These are phyloP conservation scores for Oithona nana DNA, from an alignment of 2,888 invertebrate genomes.

Conservation along the genomic window DNA sequence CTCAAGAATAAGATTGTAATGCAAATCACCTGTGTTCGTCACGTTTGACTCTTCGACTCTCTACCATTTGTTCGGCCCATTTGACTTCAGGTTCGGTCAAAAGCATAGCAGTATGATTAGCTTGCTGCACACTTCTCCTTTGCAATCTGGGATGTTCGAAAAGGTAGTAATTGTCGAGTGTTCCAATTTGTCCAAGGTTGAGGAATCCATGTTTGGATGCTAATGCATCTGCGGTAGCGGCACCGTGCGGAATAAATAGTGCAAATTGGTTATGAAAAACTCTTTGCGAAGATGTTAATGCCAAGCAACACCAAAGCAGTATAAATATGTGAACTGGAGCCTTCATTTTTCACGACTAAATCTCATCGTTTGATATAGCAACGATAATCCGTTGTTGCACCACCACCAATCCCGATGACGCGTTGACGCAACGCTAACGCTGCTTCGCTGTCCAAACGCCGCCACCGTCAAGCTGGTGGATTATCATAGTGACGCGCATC, in stretches of 20 bases:
- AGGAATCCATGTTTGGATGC: conserved; percentile 1
- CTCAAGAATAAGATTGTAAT: too few relatives aligned
- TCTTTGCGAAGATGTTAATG: too few relatives aligned
- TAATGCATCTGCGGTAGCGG: not conserved
- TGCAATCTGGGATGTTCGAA: conserved; percentile 64
- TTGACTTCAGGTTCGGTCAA: conserved; percentile 56
- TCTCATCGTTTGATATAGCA: too few relatives aligned
- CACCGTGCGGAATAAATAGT: not conserved
- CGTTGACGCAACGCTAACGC: too few relatives aligned
- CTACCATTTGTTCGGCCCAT: conserved; percentile 90
- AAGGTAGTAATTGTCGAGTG: conserved; percentile 62
- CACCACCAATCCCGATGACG: too few relatives aligned
- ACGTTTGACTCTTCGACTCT: conserved; percentile 65
- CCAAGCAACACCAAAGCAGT: too few relatives aligned
- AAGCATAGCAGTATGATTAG: conserved; percentile 56
- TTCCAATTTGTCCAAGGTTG: conserved; percentile 49
- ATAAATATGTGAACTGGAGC: too few relatives aligned
- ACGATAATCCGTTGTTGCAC: too few relatives aligned
- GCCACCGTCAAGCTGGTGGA: too few relatives aligned
- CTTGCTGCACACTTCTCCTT: conserved; percentile 60
- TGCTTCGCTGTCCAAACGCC: too few relatives aligned
- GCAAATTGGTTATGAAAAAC: conserved; percentile 10
- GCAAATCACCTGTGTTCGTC: conserved; percentile 38
- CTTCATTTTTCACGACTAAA: too few relatives aligned
- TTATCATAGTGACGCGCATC: too few relatives aligned